Conservation (phyloP, 1,140 invertebrate genomes). For the Zaprionus camerounensis region DNA sequence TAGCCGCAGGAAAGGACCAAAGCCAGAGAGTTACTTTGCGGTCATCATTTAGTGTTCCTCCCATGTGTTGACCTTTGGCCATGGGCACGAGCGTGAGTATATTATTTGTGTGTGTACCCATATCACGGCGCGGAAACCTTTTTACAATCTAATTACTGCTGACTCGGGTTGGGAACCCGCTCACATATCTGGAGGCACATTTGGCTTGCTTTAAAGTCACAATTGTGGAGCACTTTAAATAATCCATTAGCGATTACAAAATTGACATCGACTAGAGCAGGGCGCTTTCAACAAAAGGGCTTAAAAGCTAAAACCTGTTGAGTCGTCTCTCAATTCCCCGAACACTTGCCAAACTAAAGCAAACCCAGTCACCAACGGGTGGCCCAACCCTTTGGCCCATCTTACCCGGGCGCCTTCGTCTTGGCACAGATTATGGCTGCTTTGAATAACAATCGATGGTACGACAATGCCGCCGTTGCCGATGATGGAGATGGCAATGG, state of each 20-base stretch:
- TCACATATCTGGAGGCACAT: neutral
- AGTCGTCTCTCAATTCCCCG: slow-evolving; percentile 82
- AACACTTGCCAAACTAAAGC: slow-evolving; percentile 82
- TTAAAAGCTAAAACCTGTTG: slow-evolving; percentile 84
- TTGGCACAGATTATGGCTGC: slow-evolving; percentile 78
- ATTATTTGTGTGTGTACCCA: slow-evolving; percentile 40
- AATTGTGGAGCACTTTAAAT: slow-evolving; percentile 64
- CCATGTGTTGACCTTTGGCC: slow-evolving; percentile 35
- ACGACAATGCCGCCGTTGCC: slow-evolving; percentile 62
- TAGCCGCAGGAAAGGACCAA: slow-evolving; percentile 55
- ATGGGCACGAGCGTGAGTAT: neutral
- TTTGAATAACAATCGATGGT: slow-evolving; percentile 82
- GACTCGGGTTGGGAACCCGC: slow-evolving; percentile 14
- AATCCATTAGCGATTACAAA: slow-evolving; percentile 75
- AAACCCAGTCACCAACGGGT: slow-evolving; percentile 23
- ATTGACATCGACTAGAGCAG: slow-evolving; percentile 35
- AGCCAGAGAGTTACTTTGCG: slow-evolving; percentile 42
- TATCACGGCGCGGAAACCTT: slow-evolving; percentile 46
- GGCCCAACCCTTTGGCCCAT: slow-evolving; percentile 32
- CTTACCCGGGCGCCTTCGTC: slow-evolving; percentile 33
- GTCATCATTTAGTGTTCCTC: slow-evolving; percentile 48
- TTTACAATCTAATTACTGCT: slow-evolving; percentile 71
- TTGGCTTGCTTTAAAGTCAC: slow-evolving; percentile 54
- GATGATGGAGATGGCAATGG: slow-evolving; percentile 60
- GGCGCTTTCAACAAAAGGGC: slow-evolving; percentile 55